phyloP scores from a whole-genome alignment of 2,797 vertebrate genomes.

The Karalla daura region DNA sequence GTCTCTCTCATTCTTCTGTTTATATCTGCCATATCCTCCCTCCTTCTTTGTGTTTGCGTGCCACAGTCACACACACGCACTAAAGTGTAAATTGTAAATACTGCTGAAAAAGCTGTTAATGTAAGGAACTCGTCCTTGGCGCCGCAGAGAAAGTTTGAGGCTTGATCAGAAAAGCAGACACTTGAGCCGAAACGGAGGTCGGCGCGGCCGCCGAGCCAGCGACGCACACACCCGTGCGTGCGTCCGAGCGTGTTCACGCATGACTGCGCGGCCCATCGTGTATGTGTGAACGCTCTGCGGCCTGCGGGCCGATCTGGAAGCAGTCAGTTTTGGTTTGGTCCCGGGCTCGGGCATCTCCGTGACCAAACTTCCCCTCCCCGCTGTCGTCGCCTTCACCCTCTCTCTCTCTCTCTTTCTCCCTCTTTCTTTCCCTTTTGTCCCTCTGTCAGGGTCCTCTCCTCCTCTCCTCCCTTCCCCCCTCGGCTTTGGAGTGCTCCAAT shows the following conservation, averaged over 20 bases:
- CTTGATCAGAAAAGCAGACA: background rate
- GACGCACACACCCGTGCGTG: background rate
- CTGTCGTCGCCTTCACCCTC: constrained; percentile 41
- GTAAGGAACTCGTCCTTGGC: constrained; percentile 46
- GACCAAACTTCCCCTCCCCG: constrained; percentile 34
- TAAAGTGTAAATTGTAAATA: constrained; percentile 23
- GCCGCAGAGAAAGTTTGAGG: background rate
- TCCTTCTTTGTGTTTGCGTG: constrained; percentile 7
- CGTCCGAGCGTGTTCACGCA: background rate
- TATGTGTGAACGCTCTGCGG: background rate
- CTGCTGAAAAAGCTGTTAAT: constrained; percentile 25
- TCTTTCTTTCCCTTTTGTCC: constrained; percentile 54
- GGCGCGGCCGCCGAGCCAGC: no score
- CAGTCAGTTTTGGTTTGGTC: constrained; percentile 16
- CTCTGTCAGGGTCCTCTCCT: constrained; percentile 54
- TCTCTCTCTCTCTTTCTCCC: no score
- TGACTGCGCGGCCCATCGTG: background rate
- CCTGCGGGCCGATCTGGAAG: constrained; percentile 9
- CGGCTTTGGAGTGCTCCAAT: constrained; percentile 69
- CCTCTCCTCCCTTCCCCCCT: constrained; percentile 51
- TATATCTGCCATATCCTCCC: constrained; percentile 20
- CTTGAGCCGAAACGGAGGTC: background rate
- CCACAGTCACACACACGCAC: constrained; percentile 12
- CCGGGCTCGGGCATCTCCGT: background rate
- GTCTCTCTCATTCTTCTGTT: constrained; percentile 15